Evolutionary conservation across 2,888 invertebrate species (phyloP).

Genomic region (Parnassius mnemosyne): DNA sequence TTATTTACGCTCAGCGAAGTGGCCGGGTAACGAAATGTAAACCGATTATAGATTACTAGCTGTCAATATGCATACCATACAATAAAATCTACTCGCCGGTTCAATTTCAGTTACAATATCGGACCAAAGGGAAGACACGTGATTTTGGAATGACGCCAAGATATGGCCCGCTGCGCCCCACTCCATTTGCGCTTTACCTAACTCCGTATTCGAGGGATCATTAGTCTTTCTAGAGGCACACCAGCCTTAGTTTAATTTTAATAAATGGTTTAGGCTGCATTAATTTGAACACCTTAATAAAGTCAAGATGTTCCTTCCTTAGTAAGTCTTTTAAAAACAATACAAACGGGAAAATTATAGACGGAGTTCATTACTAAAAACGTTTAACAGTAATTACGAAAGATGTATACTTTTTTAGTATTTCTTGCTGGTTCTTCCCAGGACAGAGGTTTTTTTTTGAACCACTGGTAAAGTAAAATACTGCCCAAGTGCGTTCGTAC

Average conservation of each 20-base stretch:
- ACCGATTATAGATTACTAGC: no score
- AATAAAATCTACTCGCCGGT: constrained; percentile 30
- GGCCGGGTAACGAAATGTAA: no score
- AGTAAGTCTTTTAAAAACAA: background rate
- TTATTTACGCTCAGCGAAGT: no score
- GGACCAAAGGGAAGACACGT: constrained; percentile 69
- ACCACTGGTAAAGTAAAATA: no score
- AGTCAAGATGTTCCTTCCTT: constrained; percentile 44
- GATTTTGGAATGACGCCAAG: constrained; percentile 77
- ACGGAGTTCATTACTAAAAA: no score
- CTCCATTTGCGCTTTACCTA: constrained; percentile 78
- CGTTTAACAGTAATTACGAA: no score
- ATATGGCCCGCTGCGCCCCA: constrained; percentile 64
- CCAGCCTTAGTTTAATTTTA: constrained; percentile 77
- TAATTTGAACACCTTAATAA: constrained; percentile 70
- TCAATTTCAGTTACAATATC: constrained; percentile 49
- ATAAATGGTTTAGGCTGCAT: constrained; percentile 74
- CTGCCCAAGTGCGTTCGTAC: no score
- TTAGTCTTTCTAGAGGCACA: constrained; percentile 79
- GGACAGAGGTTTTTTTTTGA: no score
- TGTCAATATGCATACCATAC: no score
- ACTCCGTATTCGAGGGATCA: constrained; percentile 77
- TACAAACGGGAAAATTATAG: background rate
- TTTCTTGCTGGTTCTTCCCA: no score
- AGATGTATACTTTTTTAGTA: no score